Evolutionary conservation across 2,888 invertebrate genomes (phyloP).

Genomic region (Dascillus cervinus): DNA sequence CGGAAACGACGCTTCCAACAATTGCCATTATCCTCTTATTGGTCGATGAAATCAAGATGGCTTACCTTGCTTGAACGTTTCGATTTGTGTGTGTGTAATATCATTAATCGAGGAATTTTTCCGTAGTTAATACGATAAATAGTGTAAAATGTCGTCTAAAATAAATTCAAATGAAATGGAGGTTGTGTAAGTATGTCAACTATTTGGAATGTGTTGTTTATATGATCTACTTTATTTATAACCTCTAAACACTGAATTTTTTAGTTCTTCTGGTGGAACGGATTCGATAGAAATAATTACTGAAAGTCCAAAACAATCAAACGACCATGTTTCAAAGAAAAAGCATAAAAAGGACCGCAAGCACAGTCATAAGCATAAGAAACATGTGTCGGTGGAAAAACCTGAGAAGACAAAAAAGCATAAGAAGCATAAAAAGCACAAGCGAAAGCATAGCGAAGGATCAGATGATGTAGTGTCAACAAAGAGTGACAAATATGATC

Average conservation of each 20-base stretch:
- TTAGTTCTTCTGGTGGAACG: constrained; percentile 18
- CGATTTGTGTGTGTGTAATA: too few species aligned
- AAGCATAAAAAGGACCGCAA: constrained; percentile 61
- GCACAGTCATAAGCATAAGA: constrained; percentile 44
- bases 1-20: too few species aligned
- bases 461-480: constrained; percentile 38
- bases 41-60: too few species aligned
- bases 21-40: too few species aligned
- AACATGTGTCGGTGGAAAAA: constrained; percentile 43
- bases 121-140: too few species aligned
- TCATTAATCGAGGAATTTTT: too few species aligned
- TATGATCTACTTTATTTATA: constrained; percentile 2
- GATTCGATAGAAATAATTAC: constrained; percentile 15
- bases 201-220: background rate
- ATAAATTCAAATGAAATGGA: too few species aligned
- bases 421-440: constrained; percentile 58
- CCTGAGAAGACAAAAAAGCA: constrained; percentile 54
- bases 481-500: constrained; percentile 31
- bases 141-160: too few species aligned
- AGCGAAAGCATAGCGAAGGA: constrained; percentile 43
- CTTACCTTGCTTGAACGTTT: too few species aligned
- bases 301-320: constrained; percentile 14
- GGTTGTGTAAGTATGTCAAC: constrained; percentile 7
- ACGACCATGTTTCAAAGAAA: constrained; percentile 40
- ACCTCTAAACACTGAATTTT: constrained; percentile 14